Evolutionary conservation across 2,888 invertebrate genomes (phyloP), one percentile per base, ranked within the genome.

Genomic region (Acleris cristana): DNA sequence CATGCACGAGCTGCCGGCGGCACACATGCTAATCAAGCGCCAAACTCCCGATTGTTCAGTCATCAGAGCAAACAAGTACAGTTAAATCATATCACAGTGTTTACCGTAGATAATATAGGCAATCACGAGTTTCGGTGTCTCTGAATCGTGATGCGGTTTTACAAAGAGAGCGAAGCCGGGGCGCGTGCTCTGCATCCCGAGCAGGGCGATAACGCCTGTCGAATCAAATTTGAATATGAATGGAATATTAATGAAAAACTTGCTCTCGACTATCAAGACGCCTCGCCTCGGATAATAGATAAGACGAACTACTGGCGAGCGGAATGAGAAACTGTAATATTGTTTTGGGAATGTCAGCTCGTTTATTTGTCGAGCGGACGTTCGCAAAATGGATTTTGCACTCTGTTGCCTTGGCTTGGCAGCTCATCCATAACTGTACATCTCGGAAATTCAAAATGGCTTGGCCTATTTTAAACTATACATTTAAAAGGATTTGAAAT

Each of bases 151-250:
- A 79, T 77, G 75, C 73, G 82, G 81, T 78, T 82, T 77, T 80
- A 71, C 76, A 85, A 84, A 84, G 83, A 83, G 83, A 66, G 66
- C 51, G 70, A 45, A 67, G 66, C 57, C 71, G 65, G 55, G 70
- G 82, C 76, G 83, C 91, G 91, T 92, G 91, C 86, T 82, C 76
- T 68, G 90, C 87, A 88, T 91, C 73, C 79, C 65, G 64, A 76
- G 72, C 69, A 70, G 69, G 72, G 72, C 76, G 86, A 88, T 89
- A 90, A 86, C 86, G 84, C 83, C 83, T 80, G 84, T 82, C 86
- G 85, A 86, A 85, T 85, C 83, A 82, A 82, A 90, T 90, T 90
- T 90, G 88, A 90, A 91, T 90, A 90, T 88, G 90, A 87, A 89
- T 86, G 77, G 88, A 89, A 91, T 89, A 87, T 87, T 90, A 89